These are phyloP conservation scores for Eilema sororculum DNA, from an alignment of 2,888 invertebrate genomes.

Conservation along the genomic window DNA sequence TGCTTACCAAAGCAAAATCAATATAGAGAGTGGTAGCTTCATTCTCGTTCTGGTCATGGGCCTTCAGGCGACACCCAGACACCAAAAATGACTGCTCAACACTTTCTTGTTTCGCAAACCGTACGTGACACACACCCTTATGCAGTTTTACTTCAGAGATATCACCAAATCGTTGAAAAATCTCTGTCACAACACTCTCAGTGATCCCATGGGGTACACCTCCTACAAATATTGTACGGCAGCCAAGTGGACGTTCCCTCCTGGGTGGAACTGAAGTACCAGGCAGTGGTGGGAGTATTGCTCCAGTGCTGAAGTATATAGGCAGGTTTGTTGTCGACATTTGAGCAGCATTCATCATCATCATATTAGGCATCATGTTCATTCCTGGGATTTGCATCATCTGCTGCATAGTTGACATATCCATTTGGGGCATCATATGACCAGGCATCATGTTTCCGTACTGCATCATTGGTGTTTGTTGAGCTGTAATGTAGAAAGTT, in stretches of 20 bases:
- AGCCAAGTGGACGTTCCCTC: slow-evolving; percentile 94
- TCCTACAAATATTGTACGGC: slow-evolving; percentile 96
- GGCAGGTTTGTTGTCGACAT: slow-evolving; percentile 61
- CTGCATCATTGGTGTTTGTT: slow-evolving; percentile 52
- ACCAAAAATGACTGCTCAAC: slow-evolving; percentile 95
- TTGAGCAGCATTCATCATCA: slow-evolving; percentile 70
- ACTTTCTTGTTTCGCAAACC: slow-evolving; percentile 92
- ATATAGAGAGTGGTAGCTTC: slow-evolving; percentile 93
- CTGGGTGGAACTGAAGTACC: slow-evolving; percentile 93
- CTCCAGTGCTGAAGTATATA: slow-evolving; percentile 89
- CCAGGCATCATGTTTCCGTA: slow-evolving; percentile 53
- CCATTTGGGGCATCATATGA: slow-evolving; percentile 57
- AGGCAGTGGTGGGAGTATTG: slow-evolving; percentile 94
- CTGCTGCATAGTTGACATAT: slow-evolving; percentile 53
- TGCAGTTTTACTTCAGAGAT: slow-evolving; percentile 89
- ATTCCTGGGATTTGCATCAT: slow-evolving; percentile 47
- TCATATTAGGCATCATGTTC: slow-evolving; percentile 73
- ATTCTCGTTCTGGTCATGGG: slow-evolving; percentile 91
- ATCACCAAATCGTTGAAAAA: slow-evolving; percentile 91
- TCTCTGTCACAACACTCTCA: slow-evolving; percentile 93
- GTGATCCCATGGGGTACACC: slow-evolving; percentile 95
- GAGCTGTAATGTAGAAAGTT: slow-evolving; percentile 3
- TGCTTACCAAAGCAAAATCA: slow-evolving; percentile 91
- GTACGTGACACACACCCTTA: slow-evolving; percentile 96
- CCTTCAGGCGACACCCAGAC: slow-evolving; percentile 92